A percentile compares a stretch with the other conserved stretches of the same genome.
These are phyloP conservation scores for Cerastoderma edule DNA, from an alignment of 2,888 invertebrate genomes.

Conservation along the genomic window DNA sequence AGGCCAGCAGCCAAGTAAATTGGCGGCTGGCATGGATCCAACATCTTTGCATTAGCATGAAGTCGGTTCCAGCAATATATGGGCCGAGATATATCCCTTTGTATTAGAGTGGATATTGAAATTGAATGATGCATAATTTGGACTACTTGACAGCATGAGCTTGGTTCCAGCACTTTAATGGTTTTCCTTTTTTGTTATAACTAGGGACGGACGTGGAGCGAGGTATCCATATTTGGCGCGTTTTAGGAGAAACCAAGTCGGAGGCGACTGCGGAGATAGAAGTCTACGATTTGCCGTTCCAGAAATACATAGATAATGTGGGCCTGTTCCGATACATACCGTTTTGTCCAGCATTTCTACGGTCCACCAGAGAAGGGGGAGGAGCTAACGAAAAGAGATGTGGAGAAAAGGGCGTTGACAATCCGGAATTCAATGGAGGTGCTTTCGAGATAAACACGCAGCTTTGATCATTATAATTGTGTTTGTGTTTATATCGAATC, in stretches of 20 bases:
- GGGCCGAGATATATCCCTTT: background rate
- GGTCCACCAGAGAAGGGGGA: background rate
- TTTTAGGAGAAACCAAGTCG: slow-evolving; percentile 23
- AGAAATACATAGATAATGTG: slow-evolving; percentile 65
- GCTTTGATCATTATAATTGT: background rate
- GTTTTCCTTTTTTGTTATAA: background rate
- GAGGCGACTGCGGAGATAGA: slow-evolving; percentile 34
- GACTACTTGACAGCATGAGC: background rate
- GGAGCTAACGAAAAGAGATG: background rate
- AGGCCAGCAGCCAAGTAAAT: too few relatives aligned
- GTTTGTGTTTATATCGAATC: too few relatives aligned
- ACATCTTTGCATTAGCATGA: background rate
- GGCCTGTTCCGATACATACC: slow-evolving; percentile 63
- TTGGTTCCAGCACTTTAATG: background rate
- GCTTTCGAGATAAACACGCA: background rate
- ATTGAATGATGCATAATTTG: background rate
- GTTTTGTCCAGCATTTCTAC: slow-evolving; percentile 65
- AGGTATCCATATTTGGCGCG: slow-evolving; percentile 88
- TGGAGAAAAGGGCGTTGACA: background rate
- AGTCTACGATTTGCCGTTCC: slow-evolving; percentile 77
- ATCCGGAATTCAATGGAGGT: background rate
- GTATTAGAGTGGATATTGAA: background rate
- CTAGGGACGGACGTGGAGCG: slow-evolving; percentile 90
- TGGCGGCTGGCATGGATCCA: too few relatives aligned
- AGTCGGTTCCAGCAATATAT: background rate